These are phyloP conservation scores for Strongylocentrotus purpuratus DNA, from an alignment of 35 echinoderm and acorn worm species.

Conservation along the genomic window DNA sequence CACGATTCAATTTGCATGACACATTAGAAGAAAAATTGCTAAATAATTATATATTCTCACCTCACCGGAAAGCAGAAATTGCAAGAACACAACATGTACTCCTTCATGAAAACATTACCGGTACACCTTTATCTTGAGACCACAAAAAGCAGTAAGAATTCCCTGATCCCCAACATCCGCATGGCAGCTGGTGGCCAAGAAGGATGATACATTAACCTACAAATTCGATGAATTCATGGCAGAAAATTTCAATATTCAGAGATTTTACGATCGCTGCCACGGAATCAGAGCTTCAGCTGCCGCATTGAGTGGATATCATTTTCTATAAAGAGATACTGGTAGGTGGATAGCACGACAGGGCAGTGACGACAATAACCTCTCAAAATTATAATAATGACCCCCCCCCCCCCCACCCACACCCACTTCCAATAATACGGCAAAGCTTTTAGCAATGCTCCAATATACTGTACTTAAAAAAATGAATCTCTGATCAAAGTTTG, in stretches of 20 bases:
- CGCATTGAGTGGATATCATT: background rate
- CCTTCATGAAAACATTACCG: background rate
- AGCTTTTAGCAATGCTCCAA: too few species aligned
- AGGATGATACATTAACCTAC: background rate
- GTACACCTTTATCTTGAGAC: background rate
- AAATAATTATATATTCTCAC: background rate
- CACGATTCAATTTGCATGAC: background rate
- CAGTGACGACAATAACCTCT: background rate
- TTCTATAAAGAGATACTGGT: background rate
- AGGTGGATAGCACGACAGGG: background rate
- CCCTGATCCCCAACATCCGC: background rate
- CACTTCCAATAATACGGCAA: too few species aligned
- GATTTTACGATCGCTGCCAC: background rate
- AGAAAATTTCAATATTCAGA: background rate
- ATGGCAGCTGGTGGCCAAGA: background rate
- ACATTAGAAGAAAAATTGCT: background rate
- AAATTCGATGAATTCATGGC: background rate
- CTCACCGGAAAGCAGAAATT: background rate
- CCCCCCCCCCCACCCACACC: too few species aligned
- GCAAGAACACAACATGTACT: background rate
- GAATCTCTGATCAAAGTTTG: too few species aligned
- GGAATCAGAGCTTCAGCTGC: conserved; percentile 14
- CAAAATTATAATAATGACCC: background rate
- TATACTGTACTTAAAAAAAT: too few species aligned
- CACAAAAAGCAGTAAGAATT: background rate